Percentiles rank a stretch among this genome's conserved stretches.
phyloP scores from a whole-genome alignment of 2,113 vertebrate genomes.

The Struthidea cinerea region DNA sequence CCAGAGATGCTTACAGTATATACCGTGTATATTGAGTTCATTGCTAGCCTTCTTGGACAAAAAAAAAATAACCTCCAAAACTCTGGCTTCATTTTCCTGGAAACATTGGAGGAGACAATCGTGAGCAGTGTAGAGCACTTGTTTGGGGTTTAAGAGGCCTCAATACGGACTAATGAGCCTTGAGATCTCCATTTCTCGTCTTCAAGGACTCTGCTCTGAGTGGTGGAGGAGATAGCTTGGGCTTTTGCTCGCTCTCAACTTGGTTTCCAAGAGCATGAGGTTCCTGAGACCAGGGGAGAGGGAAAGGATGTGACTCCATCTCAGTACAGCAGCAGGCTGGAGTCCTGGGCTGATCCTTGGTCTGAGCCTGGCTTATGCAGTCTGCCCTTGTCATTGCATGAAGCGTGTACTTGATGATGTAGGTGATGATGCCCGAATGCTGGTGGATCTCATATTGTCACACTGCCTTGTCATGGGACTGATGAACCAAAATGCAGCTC shows the following conservation, averaged over 20 bases:
- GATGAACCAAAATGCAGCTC: background rate
- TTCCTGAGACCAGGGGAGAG: background rate
- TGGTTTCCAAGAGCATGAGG: background rate
- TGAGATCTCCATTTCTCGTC: background rate
- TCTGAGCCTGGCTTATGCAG: background rate
- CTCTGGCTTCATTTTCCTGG: background rate
- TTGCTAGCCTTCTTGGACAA: background rate
- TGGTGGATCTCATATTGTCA: background rate
- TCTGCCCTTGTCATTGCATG: background rate
- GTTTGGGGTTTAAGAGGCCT: background rate
- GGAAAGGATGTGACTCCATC: background rate
- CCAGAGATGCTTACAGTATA: background rate
- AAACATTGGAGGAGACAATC: background rate
- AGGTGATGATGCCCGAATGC: background rate
- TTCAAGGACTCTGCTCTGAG: background rate
- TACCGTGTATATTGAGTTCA: background rate
- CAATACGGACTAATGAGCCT: background rate
- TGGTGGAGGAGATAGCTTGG: background rate
- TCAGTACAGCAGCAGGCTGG: background rate
- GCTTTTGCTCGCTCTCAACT: fast-evolving
- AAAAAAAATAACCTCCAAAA: background rate
- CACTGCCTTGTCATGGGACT: fast-evolving
- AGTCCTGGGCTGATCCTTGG: background rate
- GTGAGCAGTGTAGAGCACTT: background rate
- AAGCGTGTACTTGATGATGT: background rate